Conservation (phyloP, 2,888 invertebrate genomes). For the Anodontia alba region DNA sequence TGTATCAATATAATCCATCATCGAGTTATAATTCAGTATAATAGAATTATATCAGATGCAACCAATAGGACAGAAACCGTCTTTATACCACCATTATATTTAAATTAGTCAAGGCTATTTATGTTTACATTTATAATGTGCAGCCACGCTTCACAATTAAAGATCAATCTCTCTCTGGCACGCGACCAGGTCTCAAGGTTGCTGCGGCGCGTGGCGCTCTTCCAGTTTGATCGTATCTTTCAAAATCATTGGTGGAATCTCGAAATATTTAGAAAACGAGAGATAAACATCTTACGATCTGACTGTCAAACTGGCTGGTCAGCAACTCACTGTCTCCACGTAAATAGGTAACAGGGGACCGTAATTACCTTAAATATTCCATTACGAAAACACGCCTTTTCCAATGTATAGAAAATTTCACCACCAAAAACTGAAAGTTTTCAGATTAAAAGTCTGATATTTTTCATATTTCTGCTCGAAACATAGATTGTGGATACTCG, state of each 20-base stretch:
- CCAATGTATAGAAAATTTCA: too few relatives aligned
- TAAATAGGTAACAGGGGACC: too few relatives aligned
- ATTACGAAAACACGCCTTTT: too few relatives aligned
- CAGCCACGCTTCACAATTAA: neutral
- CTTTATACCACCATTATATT: constrained; percentile 6
- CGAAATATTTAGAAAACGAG: too few relatives aligned
- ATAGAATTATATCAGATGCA: constrained; percentile 10
- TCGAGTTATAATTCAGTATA: neutral
- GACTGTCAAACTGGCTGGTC: too few relatives aligned
- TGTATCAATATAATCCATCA: neutral
- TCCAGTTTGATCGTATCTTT: neutral
- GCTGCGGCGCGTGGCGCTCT: neutral
- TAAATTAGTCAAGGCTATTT: constrained; percentile 7
- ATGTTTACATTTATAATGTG: neutral
- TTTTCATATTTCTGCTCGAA: too few relatives aligned
- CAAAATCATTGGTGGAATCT: neutral
- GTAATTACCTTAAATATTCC: too few relatives aligned
- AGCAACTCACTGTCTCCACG: too few relatives aligned
- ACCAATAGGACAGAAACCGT: neutral
- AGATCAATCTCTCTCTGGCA: neutral
- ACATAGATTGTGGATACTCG: too few relatives aligned
- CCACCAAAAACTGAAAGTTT: too few relatives aligned
- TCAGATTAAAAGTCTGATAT: too few relatives aligned
- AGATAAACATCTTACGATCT: too few relatives aligned
- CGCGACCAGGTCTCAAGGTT: neutral